Percentiles rank a stretch among this genome's conserved stretches.
These are phyloP conservation scores for Halcyon senegalensis DNA, from an alignment of 2,113 vertebrate genomes.

Conservation along the genomic window DNA sequence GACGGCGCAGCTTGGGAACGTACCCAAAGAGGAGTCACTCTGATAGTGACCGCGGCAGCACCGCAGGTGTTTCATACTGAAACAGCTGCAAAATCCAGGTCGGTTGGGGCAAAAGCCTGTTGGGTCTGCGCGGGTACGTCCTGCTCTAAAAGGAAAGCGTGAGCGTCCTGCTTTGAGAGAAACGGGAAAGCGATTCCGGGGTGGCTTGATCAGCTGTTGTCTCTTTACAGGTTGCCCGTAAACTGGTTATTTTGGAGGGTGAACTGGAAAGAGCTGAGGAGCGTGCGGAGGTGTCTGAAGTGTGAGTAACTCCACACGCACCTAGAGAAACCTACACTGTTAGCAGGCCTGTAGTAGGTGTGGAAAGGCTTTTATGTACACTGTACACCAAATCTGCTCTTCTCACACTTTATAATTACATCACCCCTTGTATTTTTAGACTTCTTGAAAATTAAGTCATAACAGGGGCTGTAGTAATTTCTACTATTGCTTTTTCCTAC, in stretches of 20 bases:
- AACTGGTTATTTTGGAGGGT: conserved; percentile 93
- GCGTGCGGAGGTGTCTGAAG: conserved; percentile 92
- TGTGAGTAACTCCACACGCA: conserved; percentile 78
- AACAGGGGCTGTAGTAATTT: not conserved
- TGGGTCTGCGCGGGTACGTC: accelerated
- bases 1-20: accelerated
- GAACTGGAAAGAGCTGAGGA: conserved; percentile 96
- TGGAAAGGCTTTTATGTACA: not conserved
- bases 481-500: not conserved
- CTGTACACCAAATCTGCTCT: accelerated
- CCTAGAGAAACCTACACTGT: not conserved
- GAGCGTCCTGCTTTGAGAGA: accelerated
- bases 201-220: not conserved
- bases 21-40: not conserved
- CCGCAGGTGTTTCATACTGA: not conserved
- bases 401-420: not conserved
- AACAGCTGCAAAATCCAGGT: not conserved
- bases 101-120: not conserved
- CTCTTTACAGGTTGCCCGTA: conserved; percentile 89
- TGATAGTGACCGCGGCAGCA: not conserved
- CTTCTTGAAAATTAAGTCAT: not conserved
- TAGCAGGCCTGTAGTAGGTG: not conserved
- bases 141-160: not conserved
- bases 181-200: accelerated
- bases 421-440: not conserved